Evolutionary conservation across 2,888 invertebrate species (phyloP).

Genomic region (Ptilodon capucinus): DNA sequence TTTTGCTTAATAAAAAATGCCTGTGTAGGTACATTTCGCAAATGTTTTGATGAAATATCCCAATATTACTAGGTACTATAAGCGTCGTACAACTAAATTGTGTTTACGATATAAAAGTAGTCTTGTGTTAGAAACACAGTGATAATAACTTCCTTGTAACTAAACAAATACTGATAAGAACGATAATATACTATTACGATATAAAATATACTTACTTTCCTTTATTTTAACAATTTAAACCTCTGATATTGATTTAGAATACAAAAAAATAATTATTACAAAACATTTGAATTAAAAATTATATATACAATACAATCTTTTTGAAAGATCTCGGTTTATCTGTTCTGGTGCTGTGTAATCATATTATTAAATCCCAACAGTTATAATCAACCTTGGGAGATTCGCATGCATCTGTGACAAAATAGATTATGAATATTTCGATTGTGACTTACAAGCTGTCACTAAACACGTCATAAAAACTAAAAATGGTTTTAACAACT

Average conservation of each 20-base stretch:
- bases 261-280: constrained; percentile 55
- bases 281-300: constrained; percentile 48
- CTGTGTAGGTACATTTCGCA: constrained; percentile 21
- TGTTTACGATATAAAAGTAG: constrained; percentile 28
- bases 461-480: constrained; percentile 75
- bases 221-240: constrained; percentile 68
- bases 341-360: constrained; percentile 49
- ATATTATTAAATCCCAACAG: constrained; percentile 35
- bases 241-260: constrained; percentile 63
- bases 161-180: constrained; percentile 34
- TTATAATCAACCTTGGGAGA: constrained; percentile 45
- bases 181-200: constrained; percentile 43
- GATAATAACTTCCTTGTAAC: constrained; percentile 30
- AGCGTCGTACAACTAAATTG: constrained; percentile 32
- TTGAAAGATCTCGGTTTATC: constrained; percentile 54
- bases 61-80: constrained; percentile 28
- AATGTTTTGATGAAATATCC: constrained; percentile 29
- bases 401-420: constrained; percentile 55
- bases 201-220: constrained; percentile 59
- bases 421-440: constrained; percentile 51
- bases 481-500: constrained; percentile 77
- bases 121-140: constrained; percentile 16
- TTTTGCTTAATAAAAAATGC: constrained; percentile 29
- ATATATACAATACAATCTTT: constrained; percentile 55
- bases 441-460: constrained; percentile 68